These are phyloP conservation scores for Catamblyrhynchus diadema DNA, from an alignment of 2,797 vertebrate species.

Conservation along the genomic window DNA sequence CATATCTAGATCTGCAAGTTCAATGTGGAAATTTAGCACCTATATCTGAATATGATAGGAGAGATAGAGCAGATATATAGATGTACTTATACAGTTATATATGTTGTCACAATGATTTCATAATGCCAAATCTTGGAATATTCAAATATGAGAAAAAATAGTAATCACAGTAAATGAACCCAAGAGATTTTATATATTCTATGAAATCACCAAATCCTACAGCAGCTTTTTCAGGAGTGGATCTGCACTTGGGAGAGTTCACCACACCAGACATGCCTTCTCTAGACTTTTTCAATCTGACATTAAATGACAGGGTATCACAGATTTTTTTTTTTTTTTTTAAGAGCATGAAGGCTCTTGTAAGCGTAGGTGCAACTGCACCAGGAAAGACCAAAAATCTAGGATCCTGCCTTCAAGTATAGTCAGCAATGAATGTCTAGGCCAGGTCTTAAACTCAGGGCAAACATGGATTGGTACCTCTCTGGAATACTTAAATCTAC, in stretches of 20 bases:
- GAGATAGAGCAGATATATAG: background rate
- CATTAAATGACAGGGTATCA: background rate
- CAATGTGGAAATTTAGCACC: background rate
- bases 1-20: background rate
- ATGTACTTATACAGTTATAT: background rate
- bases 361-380: background rate
- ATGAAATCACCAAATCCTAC: background rate
- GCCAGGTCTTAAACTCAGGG: background rate
- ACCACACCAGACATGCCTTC: background rate
- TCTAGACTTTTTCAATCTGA: background rate
- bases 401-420: background rate
- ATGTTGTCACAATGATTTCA: background rate
- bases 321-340: background rate
- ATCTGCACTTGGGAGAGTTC: background rate
- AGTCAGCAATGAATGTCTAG: background rate
- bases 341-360: background rate
- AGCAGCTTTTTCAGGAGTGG: background rate
- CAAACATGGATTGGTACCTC: background rate
- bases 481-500: background rate
- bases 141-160: background rate
- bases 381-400: background rate
- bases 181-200: background rate
- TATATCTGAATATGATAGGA: background rate
- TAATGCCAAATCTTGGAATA: background rate
- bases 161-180: background rate